Evolutionary conservation across 2,113 vertebrate species (phyloP).

Genomic region (Tupaia chinensis): DNA sequence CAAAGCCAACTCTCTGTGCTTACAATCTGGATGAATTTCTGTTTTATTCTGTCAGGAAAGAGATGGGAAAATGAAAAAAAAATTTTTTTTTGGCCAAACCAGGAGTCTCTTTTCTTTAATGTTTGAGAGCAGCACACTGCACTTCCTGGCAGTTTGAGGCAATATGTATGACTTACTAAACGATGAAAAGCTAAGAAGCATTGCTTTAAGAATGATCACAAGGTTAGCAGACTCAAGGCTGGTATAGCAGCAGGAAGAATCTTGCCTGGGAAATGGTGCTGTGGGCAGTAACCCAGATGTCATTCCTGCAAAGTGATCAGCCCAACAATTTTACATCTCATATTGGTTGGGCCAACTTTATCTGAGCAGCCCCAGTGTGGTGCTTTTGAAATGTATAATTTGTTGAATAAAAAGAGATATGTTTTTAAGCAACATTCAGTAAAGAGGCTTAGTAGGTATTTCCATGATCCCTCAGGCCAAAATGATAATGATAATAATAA

Average conservation of each 20-base stretch:
- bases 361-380: constrained; percentile 33
- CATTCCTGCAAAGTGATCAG: constrained; percentile 65
- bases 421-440: constrained; percentile 14
- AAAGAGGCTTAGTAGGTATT: neutral
- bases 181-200: constrained; percentile 77
- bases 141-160: constrained; percentile 69
- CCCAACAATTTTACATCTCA: constrained; percentile 35
- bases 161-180: constrained; percentile 79
- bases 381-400: constrained; percentile 22
- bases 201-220: constrained; percentile 66
- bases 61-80: neutral
- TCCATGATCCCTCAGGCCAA: neutral
- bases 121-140: constrained; percentile 66
- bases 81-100: constrained; percentile 40
- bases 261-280: constrained; percentile 68
- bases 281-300: constrained; percentile 79
- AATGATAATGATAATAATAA: constrained; percentile 34
- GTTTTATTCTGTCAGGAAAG: constrained; percentile 65
- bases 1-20: constrained; percentile 71
- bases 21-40: constrained; percentile 72
- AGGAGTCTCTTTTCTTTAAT: constrained; percentile 62
- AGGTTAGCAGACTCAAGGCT: constrained; percentile 72
- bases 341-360: neutral
- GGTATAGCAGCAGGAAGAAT: constrained; percentile 52
- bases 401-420: neutral